A percentile compares a stretch with the other conserved stretches of the same genome.
These are phyloP conservation scores for Gonioctena quinquepunctata DNA, from an alignment of 1,140 invertebrate genomes.

Conservation along the genomic window DNA sequence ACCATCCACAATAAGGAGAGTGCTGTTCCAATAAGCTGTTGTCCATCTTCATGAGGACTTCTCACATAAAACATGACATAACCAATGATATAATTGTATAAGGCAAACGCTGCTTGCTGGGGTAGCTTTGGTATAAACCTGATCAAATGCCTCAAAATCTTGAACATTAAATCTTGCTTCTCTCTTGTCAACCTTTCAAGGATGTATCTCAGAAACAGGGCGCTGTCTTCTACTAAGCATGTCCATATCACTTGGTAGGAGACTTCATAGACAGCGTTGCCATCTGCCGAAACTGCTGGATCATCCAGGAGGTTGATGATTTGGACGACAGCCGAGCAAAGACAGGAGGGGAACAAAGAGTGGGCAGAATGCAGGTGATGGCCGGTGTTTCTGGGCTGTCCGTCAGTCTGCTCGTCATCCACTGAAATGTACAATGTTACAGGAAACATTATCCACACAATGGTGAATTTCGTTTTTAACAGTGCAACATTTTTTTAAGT, in stretches of 20 bases:
- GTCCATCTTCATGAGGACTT: conserved; percentile 90
- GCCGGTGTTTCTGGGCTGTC: conserved; percentile 66
- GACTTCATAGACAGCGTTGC: conserved; percentile 87
- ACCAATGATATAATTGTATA: conserved; percentile 99
- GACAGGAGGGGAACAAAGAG: conserved; percentile 93
- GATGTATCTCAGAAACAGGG: conserved; percentile 85
- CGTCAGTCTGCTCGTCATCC: conserved; percentile 74
- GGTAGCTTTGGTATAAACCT: conserved; percentile 91
- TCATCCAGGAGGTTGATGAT: conserved; percentile 96
- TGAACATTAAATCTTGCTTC: conserved; percentile 94
- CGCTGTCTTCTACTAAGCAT: conserved; percentile 96
- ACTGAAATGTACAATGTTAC: conserved; percentile 2
- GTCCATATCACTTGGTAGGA: conserved; percentile 92
- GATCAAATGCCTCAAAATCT: conserved; percentile 88
- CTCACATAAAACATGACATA: conserved; percentile 99
- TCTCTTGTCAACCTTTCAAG: conserved; percentile 94
- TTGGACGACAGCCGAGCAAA: conserved; percentile 93
- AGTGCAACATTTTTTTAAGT: too few relatives aligned
- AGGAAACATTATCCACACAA: too few relatives aligned
- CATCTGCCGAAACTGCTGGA: conserved; percentile 92
- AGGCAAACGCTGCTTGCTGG: conserved; percentile 96
- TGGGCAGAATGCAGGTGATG: conserved; percentile 89
- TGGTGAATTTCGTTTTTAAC: too few relatives aligned
- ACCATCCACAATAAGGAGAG: conserved; percentile 97
- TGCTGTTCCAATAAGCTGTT: conserved; percentile 88